Percentiles rank a stretch among this genome's conserved stretches.
These are phyloP conservation scores for Macroramphosus scolopax DNA, from an alignment of 2,797 vertebrate genomes.

Conservation along the genomic window DNA sequence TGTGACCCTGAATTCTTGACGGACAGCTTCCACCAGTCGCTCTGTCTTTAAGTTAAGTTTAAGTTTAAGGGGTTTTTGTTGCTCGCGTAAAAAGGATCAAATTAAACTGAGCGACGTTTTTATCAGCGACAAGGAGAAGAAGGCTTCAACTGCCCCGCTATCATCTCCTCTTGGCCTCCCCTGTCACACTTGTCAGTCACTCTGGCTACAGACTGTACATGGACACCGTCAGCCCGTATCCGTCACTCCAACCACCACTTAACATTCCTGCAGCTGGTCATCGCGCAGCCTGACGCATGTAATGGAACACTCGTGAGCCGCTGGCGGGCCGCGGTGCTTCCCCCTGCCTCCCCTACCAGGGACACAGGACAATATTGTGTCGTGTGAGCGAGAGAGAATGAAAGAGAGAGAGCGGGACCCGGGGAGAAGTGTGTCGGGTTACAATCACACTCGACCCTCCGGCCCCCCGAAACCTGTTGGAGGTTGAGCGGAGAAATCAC, in stretches of 20 bases:
- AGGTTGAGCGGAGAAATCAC: conserved; percentile 54
- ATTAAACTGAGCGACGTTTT: background rate
- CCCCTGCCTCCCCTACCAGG: conserved; percentile 30
- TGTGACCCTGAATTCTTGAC: no score
- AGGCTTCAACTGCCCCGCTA: no score
- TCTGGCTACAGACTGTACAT: conserved; percentile 18
- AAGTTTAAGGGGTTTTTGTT: no score
- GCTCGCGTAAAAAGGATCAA: background rate
- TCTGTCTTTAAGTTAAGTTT: no score
- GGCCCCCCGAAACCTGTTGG: conserved; percentile 30
- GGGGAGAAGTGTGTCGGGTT: conserved; percentile 68
- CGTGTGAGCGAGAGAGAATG: conserved; percentile 33
- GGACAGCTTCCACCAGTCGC: background rate
- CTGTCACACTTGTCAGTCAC: conserved; percentile 33
- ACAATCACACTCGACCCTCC: conserved; percentile 60
- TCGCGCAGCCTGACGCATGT: conserved; percentile 56
- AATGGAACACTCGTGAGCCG: conserved; percentile 69
- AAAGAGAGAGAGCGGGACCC: conserved; percentile 31
- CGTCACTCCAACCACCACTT: conserved; percentile 33
- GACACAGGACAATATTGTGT: conserved; percentile 73
- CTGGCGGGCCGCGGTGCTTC: conserved; percentile 47
- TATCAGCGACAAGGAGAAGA: background rate
- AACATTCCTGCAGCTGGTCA: conserved; percentile 69
- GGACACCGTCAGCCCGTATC: no score
- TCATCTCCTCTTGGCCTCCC: no score